These are phyloP conservation scores for Rhagoletis zephyria DNA, from an alignment of 1,140 invertebrate species.

Conservation along the genomic window DNA sequence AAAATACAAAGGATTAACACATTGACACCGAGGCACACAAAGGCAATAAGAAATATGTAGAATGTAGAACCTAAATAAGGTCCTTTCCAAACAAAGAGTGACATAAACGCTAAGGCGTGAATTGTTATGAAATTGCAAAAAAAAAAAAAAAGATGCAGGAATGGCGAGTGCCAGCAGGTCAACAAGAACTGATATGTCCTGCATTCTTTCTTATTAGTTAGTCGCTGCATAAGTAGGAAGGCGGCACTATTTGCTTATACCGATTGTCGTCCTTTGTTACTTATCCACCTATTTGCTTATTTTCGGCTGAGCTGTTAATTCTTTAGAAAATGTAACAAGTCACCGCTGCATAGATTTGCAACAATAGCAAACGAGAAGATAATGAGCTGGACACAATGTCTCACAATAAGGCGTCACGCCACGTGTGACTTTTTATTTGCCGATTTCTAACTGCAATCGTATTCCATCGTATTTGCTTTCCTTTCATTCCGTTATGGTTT, in stretches of 20 bases:
- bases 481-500: slow-evolving; percentile 14
- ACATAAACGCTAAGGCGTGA: slow-evolving; percentile 45
- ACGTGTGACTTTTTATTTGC: neutral
- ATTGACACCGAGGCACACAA: neutral
- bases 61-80: slow-evolving; percentile 6
- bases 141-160: neutral
- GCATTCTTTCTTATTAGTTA: neutral
- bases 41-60: neutral
- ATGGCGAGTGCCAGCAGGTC: slow-evolving; percentile 22
- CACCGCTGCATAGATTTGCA: neutral
- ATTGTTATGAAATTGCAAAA: slow-evolving; percentile 53
- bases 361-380: slow-evolving; percentile 19
- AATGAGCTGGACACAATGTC: slow-evolving; percentile 37
- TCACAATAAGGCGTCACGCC: neutral
- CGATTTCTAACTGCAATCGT: neutral
- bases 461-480: slow-evolving; percentile 25
- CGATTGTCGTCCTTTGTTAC: neutral
- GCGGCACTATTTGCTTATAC: slow-evolving; percentile 50
- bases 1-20: slow-evolving; percentile 38
- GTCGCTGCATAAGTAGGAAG: neutral
- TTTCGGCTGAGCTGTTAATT: slow-evolving; percentile 35
- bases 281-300: neutral
- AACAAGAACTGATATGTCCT: neutral
- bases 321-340: slow-evolving; percentile 44
- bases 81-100: slow-evolving; percentile 6